phyloP scores from a whole-genome alignment of 2,888 invertebrate genomes.

The Tuta absoluta region DNA sequence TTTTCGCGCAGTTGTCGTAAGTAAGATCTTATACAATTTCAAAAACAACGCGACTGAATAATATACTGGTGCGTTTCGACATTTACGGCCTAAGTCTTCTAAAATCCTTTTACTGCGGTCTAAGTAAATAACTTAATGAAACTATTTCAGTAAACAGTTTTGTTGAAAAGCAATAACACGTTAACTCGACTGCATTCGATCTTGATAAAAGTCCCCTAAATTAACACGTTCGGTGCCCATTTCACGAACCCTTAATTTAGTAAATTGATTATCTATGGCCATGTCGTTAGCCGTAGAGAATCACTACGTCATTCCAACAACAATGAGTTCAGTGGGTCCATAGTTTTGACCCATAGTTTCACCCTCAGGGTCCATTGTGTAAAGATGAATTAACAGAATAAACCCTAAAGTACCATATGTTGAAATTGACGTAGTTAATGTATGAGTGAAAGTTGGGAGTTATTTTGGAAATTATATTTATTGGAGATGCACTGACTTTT shows the following conservation, averaged over 20 bases:
- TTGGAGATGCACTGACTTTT: too few species aligned
- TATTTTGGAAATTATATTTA: too few species aligned
- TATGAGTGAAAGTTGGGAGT: background rate
- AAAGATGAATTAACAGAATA: conserved; percentile 25
- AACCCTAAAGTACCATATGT: conserved; percentile 26
- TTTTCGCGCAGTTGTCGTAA: too few species aligned
- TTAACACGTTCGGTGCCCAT: conserved; percentile 22
- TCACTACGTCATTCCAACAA: conserved; percentile 8
- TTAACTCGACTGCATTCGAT: background rate
- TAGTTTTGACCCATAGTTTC: conserved; percentile 9
- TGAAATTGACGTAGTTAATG: conserved; percentile 8
- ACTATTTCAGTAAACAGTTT: background rate
- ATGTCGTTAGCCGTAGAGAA: conserved; percentile 22
- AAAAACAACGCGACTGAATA: too few species aligned
- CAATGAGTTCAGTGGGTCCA: conserved; percentile 10
- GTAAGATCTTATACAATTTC: too few species aligned
- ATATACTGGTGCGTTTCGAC: too few species aligned
- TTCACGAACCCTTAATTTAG: conserved; percentile 17
- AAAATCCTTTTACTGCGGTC: background rate
- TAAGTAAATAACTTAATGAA: background rate
- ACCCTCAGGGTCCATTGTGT: conserved; percentile 20
- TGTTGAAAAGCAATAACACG: background rate
- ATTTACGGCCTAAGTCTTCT: too few species aligned
- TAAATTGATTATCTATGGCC: conserved; percentile 26
- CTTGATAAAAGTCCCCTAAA: conserved; percentile 16